These are phyloP conservation scores for Arge pagana DNA, from an alignment of 2,888 invertebrate species.

Conservation along the genomic window DNA sequence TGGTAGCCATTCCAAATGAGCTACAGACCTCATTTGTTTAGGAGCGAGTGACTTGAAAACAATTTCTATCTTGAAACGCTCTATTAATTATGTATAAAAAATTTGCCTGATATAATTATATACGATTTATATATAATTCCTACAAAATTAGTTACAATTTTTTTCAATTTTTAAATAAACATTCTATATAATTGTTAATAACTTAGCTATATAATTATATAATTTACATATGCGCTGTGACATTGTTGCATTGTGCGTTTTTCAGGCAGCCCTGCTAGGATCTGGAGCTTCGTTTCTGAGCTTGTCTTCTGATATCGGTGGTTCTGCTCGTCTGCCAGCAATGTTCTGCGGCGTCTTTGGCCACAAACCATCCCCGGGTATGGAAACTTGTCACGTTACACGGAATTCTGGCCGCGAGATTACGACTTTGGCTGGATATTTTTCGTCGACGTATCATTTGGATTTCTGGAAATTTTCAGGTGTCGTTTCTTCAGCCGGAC, in stretches of 20 bases:
- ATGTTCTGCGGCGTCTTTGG: constrained; percentile 92
- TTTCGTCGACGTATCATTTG: neutral
- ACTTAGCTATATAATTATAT: too few species aligned
- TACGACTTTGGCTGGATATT: neutral
- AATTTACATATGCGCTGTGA: too few species aligned
- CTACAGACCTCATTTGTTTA: too few species aligned
- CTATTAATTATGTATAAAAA: too few species aligned
- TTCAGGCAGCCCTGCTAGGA: constrained; percentile 73
- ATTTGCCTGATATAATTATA: too few species aligned
- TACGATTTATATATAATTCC: too few species aligned
- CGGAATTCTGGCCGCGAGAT: neutral
- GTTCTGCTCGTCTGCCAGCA: constrained; percentile 85
- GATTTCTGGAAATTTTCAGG: constrained; percentile 32
- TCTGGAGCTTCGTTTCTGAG: constrained; percentile 82
- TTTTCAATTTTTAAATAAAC: neutral
- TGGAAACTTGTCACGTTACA: neutral
- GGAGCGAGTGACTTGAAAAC: too few species aligned
- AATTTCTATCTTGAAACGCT: too few species aligned
- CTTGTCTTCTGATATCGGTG: constrained; percentile 87
- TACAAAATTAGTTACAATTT: too few species aligned
- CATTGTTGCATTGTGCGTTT: too few species aligned
- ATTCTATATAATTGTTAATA: too few species aligned
- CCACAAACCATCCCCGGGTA: constrained; percentile 82
- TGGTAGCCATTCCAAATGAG: too few species aligned
- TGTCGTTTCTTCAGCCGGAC: constrained; percentile 69